phyloP scores from a whole-genome alignment of 2,113 vertebrate genomes.

The Sardina pilchardus region DNA sequence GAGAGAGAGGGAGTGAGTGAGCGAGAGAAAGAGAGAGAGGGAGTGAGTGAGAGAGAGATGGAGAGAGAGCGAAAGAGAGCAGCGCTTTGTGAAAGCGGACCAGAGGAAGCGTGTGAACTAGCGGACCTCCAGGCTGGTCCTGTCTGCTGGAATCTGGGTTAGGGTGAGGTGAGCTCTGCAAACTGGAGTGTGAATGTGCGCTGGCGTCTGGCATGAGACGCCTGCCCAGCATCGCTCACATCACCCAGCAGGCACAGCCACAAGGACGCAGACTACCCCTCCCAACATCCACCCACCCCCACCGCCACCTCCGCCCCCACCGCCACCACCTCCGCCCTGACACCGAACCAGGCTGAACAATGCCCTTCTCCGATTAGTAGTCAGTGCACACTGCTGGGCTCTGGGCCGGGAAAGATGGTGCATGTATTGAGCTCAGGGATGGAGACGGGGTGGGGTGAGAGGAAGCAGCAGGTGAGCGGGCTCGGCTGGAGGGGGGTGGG shows the following conservation, averaged over 20 bases:
- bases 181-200: not conserved
- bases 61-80: not conserved
- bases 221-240: not conserved
- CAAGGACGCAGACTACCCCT: not conserved
- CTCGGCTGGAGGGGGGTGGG: not conserved
- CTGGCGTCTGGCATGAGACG: not conserved
- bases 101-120: not conserved
- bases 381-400: not conserved
- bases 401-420: not conserved
- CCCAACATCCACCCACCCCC: not conserved
- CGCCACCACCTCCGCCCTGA: not conserved
- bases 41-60: not conserved
- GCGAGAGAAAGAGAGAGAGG: not conserved
- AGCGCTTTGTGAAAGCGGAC: not conserved
- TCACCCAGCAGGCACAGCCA: not conserved
- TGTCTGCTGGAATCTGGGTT: slow-evolving; percentile 1
- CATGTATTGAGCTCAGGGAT: not conserved
- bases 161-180: not conserved
- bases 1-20: not conserved
- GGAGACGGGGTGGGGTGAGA: not conserved
- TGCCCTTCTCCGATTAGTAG: not conserved
- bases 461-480: not conserved
- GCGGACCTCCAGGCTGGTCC: not conserved
- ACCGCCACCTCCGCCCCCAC: no score
- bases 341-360: not conserved